These are phyloP conservation scores for Zaprionus lineosus DNA, from an alignment of 2,888 invertebrate species.

Conservation along the genomic window DNA sequence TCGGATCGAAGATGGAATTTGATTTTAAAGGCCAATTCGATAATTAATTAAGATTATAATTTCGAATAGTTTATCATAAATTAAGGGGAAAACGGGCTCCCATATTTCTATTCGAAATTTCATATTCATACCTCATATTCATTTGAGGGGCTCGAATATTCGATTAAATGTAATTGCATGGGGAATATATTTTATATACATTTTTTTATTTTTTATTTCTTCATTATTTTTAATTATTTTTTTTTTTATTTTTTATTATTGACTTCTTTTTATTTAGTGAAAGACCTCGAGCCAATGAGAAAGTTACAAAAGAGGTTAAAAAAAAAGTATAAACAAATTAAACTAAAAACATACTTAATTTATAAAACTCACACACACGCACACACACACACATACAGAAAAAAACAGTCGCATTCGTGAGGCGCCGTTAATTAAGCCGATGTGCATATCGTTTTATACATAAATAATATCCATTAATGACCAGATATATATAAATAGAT, in stretches of 20 bases:
- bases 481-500: background rate
- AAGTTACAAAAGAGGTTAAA: background rate
- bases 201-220: too few species aligned
- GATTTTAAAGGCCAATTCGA: too few species aligned
- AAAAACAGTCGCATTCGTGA: background rate
- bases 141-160: background rate
- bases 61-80: background rate
- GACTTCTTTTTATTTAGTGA: too few species aligned
- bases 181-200: background rate
- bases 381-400: background rate
- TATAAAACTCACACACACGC: background rate
- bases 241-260: too few species aligned
- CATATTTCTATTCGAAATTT: background rate
- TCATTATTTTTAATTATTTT: too few species aligned
- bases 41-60: background rate
- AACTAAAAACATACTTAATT: background rate
- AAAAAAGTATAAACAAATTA: background rate
- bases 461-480: conserved; percentile 20
- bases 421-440: conserved; percentile 28
- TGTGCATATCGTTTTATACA: conserved; percentile 22
- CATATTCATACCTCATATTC: background rate
- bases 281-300: background rate
- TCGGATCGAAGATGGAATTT: too few species aligned
- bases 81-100: background rate
- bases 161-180: background rate